Base-by-base conservation (phyloP, 1,140 invertebrate genomes). In the Zaprionus ghesquierei region DNA sequence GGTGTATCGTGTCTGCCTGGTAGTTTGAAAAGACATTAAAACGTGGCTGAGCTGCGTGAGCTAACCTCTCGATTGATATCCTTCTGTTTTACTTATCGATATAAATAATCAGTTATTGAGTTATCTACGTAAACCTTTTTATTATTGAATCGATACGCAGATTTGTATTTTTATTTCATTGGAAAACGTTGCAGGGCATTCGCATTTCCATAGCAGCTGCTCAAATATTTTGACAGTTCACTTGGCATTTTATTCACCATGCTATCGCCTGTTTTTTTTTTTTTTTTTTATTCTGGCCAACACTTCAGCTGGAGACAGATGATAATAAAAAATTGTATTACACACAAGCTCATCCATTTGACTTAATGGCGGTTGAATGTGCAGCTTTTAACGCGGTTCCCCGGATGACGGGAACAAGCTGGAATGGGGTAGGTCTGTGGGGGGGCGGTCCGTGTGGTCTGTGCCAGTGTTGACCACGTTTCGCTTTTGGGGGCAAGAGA, bases 271-370 rank as follows among this genome's bases (percentile, higher is more conserved):
- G 35, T 60, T 59, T 76, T 29, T 35, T 63, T 54, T 50, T 29
- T 33, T 51, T 61, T 66, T 69, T 79, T 56, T 33, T 63, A 35
- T 79, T 71, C 59, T 50, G 63, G 61, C 55, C 55, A 71, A 78
- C 76, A 84, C 78, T 81, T 81, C 81, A 86, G 61, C 77, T 63
- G 65, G 78, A 79, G 81, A 85, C 81, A 85, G 81, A 85, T 85
- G 82, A 85, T 85, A 86, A 86, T 86, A 85, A 85, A 86, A 87
- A 82, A 86, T 89, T 87, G 82, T 89, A 79, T 87, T 87, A 71
- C 84, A 77, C 82, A 79, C 75, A 81, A 89, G 80, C 85, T 81
- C 84, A 89, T 89, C 73, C 86, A 89, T 89, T 85, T 85, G 84
- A 89, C 84, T 89, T 89, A 89, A 89, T 89, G 77, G 84, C 84